Evolutionary conservation across 1,140 invertebrate species (phyloP).

Genomic region (Battus philenor): DNA sequence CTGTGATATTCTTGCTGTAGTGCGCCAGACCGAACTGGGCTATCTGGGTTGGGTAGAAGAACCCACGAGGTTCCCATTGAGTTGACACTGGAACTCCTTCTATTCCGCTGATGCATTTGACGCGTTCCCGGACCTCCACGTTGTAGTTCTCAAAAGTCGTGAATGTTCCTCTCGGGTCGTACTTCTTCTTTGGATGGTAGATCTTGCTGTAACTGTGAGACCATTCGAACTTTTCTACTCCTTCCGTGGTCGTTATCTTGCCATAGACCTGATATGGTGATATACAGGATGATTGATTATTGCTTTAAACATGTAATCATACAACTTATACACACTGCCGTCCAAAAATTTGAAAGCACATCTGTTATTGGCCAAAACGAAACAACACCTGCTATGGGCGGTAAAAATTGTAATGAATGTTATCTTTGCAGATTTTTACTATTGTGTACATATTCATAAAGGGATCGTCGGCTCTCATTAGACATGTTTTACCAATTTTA

Average conservation of each 20-base stretch:
- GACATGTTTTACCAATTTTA: too few species aligned
- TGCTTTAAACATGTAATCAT: too few species aligned
- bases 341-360: too few species aligned
- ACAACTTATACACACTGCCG: too few species aligned
- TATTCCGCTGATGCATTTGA: slow-evolving; percentile 95
- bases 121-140: slow-evolving; percentile 94
- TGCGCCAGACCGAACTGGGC: slow-evolving; percentile 98
- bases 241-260: slow-evolving; percentile 82
- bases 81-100: slow-evolving; percentile 96
- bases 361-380: too few species aligned
- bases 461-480: too few species aligned
- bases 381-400: too few species aligned
- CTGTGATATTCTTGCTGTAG: slow-evolving; percentile 95
- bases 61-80: slow-evolving; percentile 95
- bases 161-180: slow-evolving; percentile 92
- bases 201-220: slow-evolving; percentile 96
- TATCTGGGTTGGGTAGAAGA: slow-evolving; percentile 99
- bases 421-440: too few species aligned
- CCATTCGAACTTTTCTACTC: slow-evolving; percentile 91
- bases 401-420: too few species aligned
- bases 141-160: slow-evolving; percentile 99
- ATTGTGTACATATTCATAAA: too few species aligned
- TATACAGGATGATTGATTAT: background rate
- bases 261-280: slow-evolving; percentile 80
- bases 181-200: slow-evolving; percentile 90